A percentile compares a stretch with the other conserved stretches of the same genome.
Conservation (phyloP, 2,888 invertebrate species). For the Philonicus albiceps region DNA sequence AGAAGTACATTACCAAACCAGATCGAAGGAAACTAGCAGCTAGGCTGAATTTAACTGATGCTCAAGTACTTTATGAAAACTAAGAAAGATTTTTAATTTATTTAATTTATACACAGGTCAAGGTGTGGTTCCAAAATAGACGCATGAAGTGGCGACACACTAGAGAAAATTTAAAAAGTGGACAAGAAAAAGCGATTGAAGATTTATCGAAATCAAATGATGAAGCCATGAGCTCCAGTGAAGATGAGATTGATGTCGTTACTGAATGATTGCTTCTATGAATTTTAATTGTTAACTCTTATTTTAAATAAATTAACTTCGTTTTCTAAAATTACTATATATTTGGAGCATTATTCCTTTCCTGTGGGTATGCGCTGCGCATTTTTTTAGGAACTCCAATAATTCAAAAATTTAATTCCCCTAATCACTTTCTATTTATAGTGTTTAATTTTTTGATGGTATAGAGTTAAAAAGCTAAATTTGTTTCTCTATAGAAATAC, state of each 20-base stretch:
- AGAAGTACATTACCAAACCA: conserved; percentile 96
- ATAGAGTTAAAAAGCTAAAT: too few relatives aligned
- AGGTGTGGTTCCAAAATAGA: conserved; percentile 92
- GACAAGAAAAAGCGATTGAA: conserved; percentile 58
- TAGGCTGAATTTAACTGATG: conserved; percentile 90
- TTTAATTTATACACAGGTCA: conserved; percentile 69
- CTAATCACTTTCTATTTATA: not conserved
- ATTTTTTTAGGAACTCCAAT: too few relatives aligned
- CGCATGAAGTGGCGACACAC: conserved; percentile 90
- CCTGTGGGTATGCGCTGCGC: too few relatives aligned
- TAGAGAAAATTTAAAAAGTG: conserved; percentile 68
- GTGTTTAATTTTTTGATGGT: too few relatives aligned
- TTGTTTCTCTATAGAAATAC: too few relatives aligned
- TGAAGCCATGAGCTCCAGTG: conserved; percentile 46
- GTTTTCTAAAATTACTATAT: not conserved
- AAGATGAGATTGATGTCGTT: conserved; percentile 51
- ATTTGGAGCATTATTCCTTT: not conserved
- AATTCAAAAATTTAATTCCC: not conserved
- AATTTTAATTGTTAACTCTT: conserved; percentile 4
- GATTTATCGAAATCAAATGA: conserved; percentile 41
- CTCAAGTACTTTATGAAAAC: conserved; percentile 71
- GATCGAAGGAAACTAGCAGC: conserved; percentile 91
- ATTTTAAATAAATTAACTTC: conserved; percentile 5
- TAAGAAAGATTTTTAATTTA: not conserved
- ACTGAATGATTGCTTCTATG: conserved; percentile 46